Percentiles rank a stretch among this genome's conserved stretches.
These are phyloP conservation scores for Aplysina aerophoba DNA, from an alignment of 37 sponge, comb jelly and placozoan species.

Conservation along the genomic window DNA sequence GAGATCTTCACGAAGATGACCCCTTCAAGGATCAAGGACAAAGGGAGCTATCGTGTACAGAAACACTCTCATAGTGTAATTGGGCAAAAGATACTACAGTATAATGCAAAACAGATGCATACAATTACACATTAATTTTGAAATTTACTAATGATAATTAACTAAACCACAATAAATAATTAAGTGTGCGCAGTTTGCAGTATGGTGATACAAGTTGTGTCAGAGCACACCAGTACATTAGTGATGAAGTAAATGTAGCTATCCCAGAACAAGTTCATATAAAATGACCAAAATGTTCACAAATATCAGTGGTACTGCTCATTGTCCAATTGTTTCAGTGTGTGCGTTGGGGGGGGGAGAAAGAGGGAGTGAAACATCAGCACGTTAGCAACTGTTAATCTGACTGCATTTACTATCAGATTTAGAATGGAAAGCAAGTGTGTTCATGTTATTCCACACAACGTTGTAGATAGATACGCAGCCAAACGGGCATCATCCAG, in stretches of 20 bases:
- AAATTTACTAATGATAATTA: neutral
- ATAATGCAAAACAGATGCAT: neutral
- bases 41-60: no score
- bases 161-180: neutral
- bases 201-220: no score
- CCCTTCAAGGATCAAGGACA: no score
- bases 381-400: no score
- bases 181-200: no score
- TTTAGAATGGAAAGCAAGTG: no score
- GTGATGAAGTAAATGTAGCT: constrained; percentile 2
- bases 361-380: constrained; percentile 9
- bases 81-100: neutral
- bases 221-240: no score
- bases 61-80: neutral
- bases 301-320: constrained; percentile 79
- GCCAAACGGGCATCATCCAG: no score
- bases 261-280: constrained; percentile 84
- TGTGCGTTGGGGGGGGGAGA: neutral
- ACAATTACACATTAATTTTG: neutral
- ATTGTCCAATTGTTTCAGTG: neutral
- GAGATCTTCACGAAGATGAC: constrained; percentile 1
- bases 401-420: no score
- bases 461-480: no score
- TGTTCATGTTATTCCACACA: no score
- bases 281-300: constrained; percentile 71